Base-by-base conservation (phyloP, 2,888 invertebrate genomes). In the Cheilosia soror region DNA sequence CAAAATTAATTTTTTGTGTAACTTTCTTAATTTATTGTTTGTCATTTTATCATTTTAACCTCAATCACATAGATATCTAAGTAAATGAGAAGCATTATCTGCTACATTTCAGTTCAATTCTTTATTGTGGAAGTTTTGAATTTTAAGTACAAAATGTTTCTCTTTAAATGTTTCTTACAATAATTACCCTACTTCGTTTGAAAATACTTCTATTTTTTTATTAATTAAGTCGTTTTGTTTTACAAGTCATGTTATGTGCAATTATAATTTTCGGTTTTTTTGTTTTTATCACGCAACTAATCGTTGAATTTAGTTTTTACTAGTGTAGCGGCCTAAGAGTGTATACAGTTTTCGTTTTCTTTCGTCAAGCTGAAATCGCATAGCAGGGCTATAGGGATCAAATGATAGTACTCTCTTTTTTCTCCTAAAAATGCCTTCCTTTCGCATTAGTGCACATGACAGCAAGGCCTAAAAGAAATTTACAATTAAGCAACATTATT, bases 371-470 rank as follows among this genome's bases (percentile, higher is more conserved):
- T 92, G 91, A 53, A 90, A 88, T 6, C 90, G 93, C 96, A 96
- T 95, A 13, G 93, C 93, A 0, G 93, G 90, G 0, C 95, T 95
- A 90, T 94, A 96, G 0, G 96, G 96, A 88, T 96, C 96, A 88
- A 96, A 96, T 88, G 94, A 93, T 65, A 94, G 91, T 25, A 94
- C 92, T 75, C 95, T 94, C 89, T 94, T 95, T 89, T 94, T 94
- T 5, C 96, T 93, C 78, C 96, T 92, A 90, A 96, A 96, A 76
- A 96, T 96, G 1, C 96, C 96, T 90, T 95, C 95, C 88, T 94
- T 94, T 88, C 95, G 92, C 11, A 92, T 90, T 58, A 95, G 88
- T 20, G 95, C 94, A 90, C 95, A 95, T 49, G 93, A 91, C 90
- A 95, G 92, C 55, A 94, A 93, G 15, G 90, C 90, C 94, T 94